Conservation (phyloP, 2,113 vertebrate species). For the Promerops cafer region DNA sequence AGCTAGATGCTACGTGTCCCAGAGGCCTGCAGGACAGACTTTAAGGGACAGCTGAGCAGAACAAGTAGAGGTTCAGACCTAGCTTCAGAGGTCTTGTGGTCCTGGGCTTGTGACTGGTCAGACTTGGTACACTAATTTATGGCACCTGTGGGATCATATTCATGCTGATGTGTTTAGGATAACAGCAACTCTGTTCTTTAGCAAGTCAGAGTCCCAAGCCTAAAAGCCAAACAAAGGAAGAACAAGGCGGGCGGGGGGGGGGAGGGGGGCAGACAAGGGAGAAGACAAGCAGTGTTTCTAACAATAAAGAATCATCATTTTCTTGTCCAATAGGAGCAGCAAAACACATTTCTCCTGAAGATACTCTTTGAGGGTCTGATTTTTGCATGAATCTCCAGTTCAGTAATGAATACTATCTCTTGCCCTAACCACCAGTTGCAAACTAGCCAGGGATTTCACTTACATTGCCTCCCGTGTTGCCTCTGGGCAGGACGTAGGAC, state of each 20-base stretch:
- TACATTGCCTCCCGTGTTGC: background rate
- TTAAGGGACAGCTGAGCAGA: background rate
- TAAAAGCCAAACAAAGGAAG: background rate
- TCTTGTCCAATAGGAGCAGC: background rate
- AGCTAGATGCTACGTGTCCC: accelerated
- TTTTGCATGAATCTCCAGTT: background rate
- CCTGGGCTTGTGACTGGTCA: background rate
- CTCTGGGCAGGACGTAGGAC: background rate
- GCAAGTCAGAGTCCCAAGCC: background rate
- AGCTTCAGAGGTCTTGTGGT: background rate
- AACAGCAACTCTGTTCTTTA: background rate
- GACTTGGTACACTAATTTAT: background rate
- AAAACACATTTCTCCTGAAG: background rate
- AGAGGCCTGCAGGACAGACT: background rate
- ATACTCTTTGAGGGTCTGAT: background rate
- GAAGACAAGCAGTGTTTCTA: background rate
- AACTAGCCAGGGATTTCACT: background rate
- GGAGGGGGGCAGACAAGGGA: background rate
- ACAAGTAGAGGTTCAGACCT: background rate
- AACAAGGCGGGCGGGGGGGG: background rate
- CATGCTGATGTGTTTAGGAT: background rate
- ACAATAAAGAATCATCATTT: background rate
- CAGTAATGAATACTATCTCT: background rate
- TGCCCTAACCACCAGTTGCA: background rate
- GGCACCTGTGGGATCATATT: background rate